These are phyloP conservation scores for Sebastes jordani DNA, from an alignment of 2,797 vertebrate species.

Conservation along the genomic window DNA sequence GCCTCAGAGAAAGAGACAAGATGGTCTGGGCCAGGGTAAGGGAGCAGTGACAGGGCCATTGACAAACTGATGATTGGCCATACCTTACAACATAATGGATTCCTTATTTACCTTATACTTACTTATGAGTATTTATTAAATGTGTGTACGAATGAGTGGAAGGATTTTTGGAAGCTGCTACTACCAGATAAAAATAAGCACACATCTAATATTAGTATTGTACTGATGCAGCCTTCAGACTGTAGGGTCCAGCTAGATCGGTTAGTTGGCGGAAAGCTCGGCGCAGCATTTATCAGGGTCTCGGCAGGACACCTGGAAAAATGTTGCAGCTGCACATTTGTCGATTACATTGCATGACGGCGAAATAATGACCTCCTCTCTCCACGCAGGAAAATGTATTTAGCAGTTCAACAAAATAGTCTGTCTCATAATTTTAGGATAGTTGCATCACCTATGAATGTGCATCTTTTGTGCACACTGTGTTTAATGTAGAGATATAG, in stretches of 20 bases:
- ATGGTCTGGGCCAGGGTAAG: constrained; percentile 69
- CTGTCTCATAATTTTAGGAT: neutral
- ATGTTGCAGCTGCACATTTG: constrained; percentile 41
- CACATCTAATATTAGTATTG: constrained; percentile 1
- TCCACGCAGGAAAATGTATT: neutral
- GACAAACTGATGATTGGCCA: constrained; percentile 15
- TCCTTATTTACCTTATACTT: constrained; percentile 10
- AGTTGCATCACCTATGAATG: neutral
- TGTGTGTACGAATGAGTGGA: neutral
- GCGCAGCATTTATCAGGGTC: constrained; percentile 16
- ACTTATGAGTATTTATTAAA: neutral
- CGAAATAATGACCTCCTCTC: neutral
- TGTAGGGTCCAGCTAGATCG: neutral
- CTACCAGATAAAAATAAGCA: constrained; percentile 38
- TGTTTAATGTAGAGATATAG: neutral
- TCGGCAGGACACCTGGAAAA: constrained; percentile 4
- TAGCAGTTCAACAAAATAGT: neutral
- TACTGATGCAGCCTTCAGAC: constrained; percentile 4
- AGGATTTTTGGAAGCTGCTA: constrained; percentile 9
- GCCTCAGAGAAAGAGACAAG: constrained; percentile 62
- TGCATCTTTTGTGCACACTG: neutral
- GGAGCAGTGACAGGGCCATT: neutral
- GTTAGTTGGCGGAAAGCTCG: constrained; percentile 2
- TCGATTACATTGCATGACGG: constrained; percentile 2
- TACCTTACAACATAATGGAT: neutral